These are phyloP conservation scores for Oxyruncus cristatus DNA, from an alignment of 2,113 vertebrate genomes.

Conservation along the genomic window DNA sequence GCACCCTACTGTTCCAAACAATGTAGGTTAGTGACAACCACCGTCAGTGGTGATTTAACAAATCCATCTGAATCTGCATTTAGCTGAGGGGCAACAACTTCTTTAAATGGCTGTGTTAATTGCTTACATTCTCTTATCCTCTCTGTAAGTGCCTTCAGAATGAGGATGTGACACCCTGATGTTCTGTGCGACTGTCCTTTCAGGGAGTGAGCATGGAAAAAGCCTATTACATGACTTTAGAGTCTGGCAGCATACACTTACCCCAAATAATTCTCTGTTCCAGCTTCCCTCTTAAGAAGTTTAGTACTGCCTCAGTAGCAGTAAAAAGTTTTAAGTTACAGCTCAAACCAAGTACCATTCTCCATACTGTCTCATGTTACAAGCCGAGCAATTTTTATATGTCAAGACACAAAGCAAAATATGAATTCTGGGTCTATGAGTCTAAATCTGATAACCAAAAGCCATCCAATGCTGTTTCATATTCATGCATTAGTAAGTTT, in stretches of 20 bases:
- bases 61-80: background rate
- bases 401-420: background rate
- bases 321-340: background rate
- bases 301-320: background rate
- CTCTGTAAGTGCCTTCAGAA: background rate
- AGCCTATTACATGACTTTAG: rapidly evolving
- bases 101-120: conserved; percentile 38
- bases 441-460: background rate
- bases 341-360: background rate
- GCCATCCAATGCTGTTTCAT: background rate
- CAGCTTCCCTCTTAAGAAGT: background rate
- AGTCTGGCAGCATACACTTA: background rate
- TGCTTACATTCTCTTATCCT: background rate
- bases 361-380: background rate
- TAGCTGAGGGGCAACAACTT: conserved; percentile 20
- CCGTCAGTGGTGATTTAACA: background rate
- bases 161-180: background rate
- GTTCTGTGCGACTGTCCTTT: background rate
- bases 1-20: background rate
- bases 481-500: background rate
- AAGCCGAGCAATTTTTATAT: background rate
- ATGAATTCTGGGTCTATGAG: background rate
- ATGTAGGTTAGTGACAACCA: background rate
- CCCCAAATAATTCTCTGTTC: background rate
- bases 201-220: background rate